Base-by-base conservation (phyloP, 2,888 invertebrate genomes). In the Lasius fuliginosus region DNA sequence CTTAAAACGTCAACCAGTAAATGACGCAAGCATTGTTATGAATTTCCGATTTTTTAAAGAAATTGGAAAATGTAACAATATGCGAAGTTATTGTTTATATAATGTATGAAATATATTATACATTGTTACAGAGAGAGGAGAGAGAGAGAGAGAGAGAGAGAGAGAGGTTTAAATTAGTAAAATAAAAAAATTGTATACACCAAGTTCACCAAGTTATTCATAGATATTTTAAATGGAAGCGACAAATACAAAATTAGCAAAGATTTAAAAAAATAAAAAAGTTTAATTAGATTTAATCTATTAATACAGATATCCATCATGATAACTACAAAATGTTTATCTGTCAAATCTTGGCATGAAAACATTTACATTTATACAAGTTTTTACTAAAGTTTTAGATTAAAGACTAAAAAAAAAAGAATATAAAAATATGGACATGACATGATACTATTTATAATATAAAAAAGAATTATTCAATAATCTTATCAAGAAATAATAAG, bases 311-410 rank as follows among this genome's bases (percentile, higher is more conserved):
- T 68, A 49, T 23, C 1, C 27, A n/a, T 49, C 6, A 69, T 42
- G 27, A 67, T 42, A 42, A 0, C 1, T 49, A 12, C 12, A 33
- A 69, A 23, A 56, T 1, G 1, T 18, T 40, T 40, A 5, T 56
- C 36, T 27, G 6, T 18, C 3, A 73, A 73, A 27, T 73, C 12
- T 58, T 60, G 9, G 1, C 18, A 58, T 6, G 1, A 58, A 58
- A 58, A 58, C 23, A 71, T 18, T 23, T 23, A 23, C 23, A 58
- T 73, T 53, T 56, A 33, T 23, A 36, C 18, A 40, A 5, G 18
- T n/a, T n/a, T n/a, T n/a, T n/a, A 73, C 23, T 27, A 58, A 73
- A 58, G 9, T 23, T 58, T 71, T 36, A 36, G 36, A 36, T 36
- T 36, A 36, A 36, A 36, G 5, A 36, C 36, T 36, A 36, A 36